Percentiles rank a stretch among this genome's conserved stretches.
Conservation (phyloP, 1,140 invertebrate species). For the Metopolophium dirhodum region DNA sequence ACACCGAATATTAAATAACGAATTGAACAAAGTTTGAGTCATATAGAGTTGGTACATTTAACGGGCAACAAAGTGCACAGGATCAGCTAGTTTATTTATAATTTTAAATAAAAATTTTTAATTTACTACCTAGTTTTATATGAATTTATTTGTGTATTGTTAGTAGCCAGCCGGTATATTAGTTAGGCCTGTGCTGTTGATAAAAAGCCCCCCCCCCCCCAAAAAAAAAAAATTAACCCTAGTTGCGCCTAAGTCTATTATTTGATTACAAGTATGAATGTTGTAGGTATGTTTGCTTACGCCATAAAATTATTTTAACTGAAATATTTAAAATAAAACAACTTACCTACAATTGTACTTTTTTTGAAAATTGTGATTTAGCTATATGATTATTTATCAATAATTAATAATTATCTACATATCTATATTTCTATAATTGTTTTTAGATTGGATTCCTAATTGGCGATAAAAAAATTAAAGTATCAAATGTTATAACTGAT, state of each 20-base stretch:
- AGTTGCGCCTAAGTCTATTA: neutral
- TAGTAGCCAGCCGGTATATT: too few species aligned
- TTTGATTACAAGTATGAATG: neutral
- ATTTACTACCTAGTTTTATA: too few species aligned
- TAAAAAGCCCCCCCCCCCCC: too few species aligned
- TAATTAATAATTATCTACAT: neutral
- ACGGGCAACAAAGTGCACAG: too few species aligned
- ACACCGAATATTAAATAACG: too few species aligned
- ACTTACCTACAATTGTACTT: neutral
- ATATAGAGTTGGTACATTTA: too few species aligned
- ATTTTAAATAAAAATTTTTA: too few species aligned
- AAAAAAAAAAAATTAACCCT: too few species aligned
- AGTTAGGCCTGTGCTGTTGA: too few species aligned
- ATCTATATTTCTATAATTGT: neutral
- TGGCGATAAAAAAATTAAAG: constrained; percentile 44
- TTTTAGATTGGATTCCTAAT: constrained; percentile 53
- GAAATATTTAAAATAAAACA: neutral
- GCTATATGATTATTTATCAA: neutral
- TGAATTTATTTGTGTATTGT: too few species aligned
- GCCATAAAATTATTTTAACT: neutral
- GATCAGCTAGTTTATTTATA: too few species aligned
- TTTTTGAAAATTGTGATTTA: neutral
- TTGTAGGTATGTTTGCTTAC: neutral
- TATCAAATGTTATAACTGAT: constrained; percentile 51
- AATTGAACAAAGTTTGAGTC: too few species aligned